These are phyloP conservation scores for Caradrina kadenii DNA, from an alignment of 2,888 invertebrate species.

Conservation along the genomic window DNA sequence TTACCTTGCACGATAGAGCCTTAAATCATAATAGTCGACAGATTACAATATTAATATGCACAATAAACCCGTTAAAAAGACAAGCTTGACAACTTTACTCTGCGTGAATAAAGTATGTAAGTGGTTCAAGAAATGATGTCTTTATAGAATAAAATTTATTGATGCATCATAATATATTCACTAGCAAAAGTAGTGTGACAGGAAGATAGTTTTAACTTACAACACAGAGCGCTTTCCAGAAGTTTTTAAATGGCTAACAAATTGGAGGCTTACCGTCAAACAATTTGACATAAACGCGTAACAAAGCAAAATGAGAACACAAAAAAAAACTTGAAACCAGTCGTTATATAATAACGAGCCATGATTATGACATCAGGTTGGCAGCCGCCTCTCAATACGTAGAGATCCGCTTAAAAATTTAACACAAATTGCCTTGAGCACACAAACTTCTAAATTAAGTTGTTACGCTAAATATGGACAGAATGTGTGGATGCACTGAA, in stretches of 20 bases:
- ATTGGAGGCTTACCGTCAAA: slow-evolving; percentile 56
- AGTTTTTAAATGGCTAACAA: slow-evolving; percentile 47
- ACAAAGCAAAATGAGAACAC: slow-evolving; percentile 76
- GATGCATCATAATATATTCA: slow-evolving; percentile 3
- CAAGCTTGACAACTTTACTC: slow-evolving; percentile 38
- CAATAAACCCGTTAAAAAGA: slow-evolving; percentile 43
- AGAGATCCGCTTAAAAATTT: slow-evolving; percentile 61
- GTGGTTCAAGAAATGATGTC: slow-evolving; percentile 21
- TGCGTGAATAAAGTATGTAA: slow-evolving; percentile 37
- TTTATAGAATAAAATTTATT: slow-evolving; percentile 4
- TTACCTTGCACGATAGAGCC: slow-evolving; percentile 1
- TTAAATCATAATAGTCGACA: slow-evolving; percentile 42
- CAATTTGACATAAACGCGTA: slow-evolving; percentile 73
- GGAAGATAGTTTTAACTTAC: neutral
- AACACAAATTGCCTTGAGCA: slow-evolving; percentile 66
- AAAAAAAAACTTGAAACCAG: slow-evolving; percentile 75
- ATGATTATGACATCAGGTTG: slow-evolving; percentile 76
- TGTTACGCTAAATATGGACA: slow-evolving; percentile 61
- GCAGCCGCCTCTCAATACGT: slow-evolving; percentile 59
- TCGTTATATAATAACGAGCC: slow-evolving; percentile 74
- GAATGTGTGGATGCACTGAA: slow-evolving; percentile 57
- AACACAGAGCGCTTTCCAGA: slow-evolving; percentile 15
- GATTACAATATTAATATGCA: slow-evolving; percentile 29
- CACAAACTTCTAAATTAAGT: slow-evolving; percentile 60
- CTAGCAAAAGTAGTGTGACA: neutral